Percentiles rank a stretch among this genome's conserved stretches.
Evolutionary conservation across 1,140 invertebrate genomes (phyloP).

Genomic region (Drosophila lacteicornis): DNA sequence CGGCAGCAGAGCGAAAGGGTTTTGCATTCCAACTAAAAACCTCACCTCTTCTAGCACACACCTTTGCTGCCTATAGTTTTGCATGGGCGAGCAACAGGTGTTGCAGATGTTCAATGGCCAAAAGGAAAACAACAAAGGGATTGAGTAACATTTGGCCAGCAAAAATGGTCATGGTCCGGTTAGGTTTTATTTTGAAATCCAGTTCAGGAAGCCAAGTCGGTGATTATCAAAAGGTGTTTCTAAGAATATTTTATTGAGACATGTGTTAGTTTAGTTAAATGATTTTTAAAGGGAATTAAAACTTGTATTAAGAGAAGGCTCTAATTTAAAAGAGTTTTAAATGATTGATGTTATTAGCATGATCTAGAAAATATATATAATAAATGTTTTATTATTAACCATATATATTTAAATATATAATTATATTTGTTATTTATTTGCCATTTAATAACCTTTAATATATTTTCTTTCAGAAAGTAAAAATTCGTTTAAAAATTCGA

Average conservation of each 20-base stretch:
- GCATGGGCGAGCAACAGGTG: slow-evolving; percentile 45
- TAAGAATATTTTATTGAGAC: neutral
- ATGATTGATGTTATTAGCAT: no score
- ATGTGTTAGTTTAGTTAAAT: neutral
- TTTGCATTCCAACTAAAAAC: slow-evolving; percentile 38
- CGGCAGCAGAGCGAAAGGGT: slow-evolving; percentile 54
- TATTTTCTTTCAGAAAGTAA: no score
- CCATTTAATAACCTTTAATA: no score
- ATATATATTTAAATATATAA: no score
- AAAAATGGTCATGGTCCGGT: slow-evolving; percentile 8
- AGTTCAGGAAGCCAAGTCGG: slow-evolving; percentile 7
- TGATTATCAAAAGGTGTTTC: neutral
- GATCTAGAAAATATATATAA: no score
- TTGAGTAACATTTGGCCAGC: slow-evolving; percentile 36
- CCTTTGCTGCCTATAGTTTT: slow-evolving; percentile 31
- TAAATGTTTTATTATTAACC: no score
- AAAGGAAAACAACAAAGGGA: slow-evolving; percentile 29
- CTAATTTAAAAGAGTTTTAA: no score
- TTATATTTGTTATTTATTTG: no score
- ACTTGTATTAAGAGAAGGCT: no score
- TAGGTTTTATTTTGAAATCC: neutral
- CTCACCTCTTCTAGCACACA: slow-evolving; percentile 28
- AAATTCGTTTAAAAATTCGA: no score
- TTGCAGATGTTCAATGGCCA: slow-evolving; percentile 25
- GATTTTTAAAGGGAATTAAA: no score